Conservation (phyloP, 2,113 vertebrate species). For the Prochilodus magdalenae region DNA sequence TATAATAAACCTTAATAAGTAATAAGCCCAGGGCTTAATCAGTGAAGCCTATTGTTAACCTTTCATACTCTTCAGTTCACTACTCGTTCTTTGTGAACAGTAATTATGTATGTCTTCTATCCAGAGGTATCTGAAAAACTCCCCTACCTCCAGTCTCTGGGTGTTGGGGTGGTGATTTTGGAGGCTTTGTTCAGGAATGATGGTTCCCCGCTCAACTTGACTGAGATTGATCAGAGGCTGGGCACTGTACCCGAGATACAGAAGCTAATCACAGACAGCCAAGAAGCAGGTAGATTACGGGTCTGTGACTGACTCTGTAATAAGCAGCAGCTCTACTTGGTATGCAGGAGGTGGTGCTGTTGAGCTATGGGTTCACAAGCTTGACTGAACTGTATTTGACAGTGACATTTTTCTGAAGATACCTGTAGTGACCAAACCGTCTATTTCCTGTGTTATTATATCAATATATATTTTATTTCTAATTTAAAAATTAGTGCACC, state of each 20-base stretch:
- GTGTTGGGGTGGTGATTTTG: constrained; percentile 70
- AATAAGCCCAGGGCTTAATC: too few relatives aligned
- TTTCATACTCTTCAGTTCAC: too few relatives aligned
- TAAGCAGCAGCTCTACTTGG: not conserved
- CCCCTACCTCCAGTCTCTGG: constrained; percentile 71
- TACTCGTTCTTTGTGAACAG: too few relatives aligned
- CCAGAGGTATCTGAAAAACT: constrained; percentile 68
- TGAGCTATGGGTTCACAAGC: not conserved
- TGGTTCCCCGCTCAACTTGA: constrained; percentile 55
- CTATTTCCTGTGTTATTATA: not conserved
- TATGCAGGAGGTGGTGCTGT: constrained; percentile 33
- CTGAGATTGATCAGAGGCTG: constrained; percentile 27
- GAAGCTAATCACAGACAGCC: constrained; percentile 67
- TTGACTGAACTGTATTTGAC: not conserved
- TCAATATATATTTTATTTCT: too few relatives aligned
- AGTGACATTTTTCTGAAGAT: not conserved
- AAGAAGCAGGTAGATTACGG: constrained; percentile 62
- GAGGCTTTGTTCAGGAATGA: constrained; percentile 64
- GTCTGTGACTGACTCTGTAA: too few relatives aligned
- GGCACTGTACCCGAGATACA: constrained; percentile 65
- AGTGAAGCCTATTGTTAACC: too few relatives aligned
- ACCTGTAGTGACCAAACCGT: not conserved
- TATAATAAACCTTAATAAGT: too few relatives aligned
- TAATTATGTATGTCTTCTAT: not conserved
- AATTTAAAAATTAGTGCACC: too few relatives aligned